A percentile compares a stretch with the other conserved stretches of the same genome.
phyloP scores from a whole-genome alignment of 2,797 vertebrate species.

The Craterocephalus amniculus region DNA sequence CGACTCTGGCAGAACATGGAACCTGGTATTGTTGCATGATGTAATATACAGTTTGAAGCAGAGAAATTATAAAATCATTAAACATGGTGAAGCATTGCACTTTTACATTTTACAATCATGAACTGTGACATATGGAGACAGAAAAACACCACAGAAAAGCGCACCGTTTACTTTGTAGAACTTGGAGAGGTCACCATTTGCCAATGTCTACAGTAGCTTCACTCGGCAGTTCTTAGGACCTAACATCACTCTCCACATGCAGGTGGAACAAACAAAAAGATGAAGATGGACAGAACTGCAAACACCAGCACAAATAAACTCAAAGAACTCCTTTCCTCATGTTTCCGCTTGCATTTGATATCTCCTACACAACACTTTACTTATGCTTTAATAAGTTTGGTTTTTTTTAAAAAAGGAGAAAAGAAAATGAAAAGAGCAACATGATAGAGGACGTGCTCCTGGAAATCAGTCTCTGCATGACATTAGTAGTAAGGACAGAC shows the following conservation, averaged over 20 bases:
- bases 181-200: conserved; percentile 11
- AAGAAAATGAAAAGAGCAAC: conserved; percentile 43
- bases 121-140: conserved; percentile 2
- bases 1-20: conserved; percentile 1
- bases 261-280: conserved; percentile 23
- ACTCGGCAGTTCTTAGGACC: neutral
- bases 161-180: neutral
- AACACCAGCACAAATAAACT: conserved; percentile 43
- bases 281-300: conserved; percentile 30
- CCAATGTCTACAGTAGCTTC: neutral
- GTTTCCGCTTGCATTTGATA: conserved; percentile 32
- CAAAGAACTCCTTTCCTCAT: conserved; percentile 9
- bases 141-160: conserved; percentile 13
- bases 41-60: neutral
- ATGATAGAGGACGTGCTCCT: conserved; percentile 65
- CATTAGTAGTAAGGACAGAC: conserved; percentile 70
- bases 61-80: conserved; percentile 1
- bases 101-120: conserved; percentile 11
- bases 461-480: conserved; percentile 75
- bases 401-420: conserved; percentile 50
- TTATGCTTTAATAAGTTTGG: conserved; percentile 54
- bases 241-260: conserved; percentile 8
- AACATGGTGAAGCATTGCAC: conserved; percentile 18
- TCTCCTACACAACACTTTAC: conserved; percentile 42
- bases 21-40: neutral